Evolutionary conservation across 2,888 invertebrate species (phyloP).

Genomic region (Rotaria sp.): DNA sequence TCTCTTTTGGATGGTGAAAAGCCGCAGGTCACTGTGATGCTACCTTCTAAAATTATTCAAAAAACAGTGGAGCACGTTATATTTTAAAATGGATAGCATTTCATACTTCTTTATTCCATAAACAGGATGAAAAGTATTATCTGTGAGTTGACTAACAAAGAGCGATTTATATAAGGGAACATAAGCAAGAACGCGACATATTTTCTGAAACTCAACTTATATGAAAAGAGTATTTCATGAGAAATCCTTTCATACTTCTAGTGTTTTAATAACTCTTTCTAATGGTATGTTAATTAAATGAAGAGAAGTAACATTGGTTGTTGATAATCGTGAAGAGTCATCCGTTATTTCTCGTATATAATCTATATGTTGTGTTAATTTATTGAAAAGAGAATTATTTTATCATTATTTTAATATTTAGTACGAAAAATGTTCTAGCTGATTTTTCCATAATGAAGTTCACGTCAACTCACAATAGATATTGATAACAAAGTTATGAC

Average conservation of each 20-base stretch:
- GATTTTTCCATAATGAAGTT: too few species aligned
- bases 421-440: too few species aligned
- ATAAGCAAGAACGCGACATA: conserved; percentile 72
- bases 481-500: too few species aligned
- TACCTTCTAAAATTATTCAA: too few species aligned
- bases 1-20: too few species aligned
- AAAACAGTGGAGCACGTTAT: too few species aligned
- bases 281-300: not conserved
- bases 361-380: not conserved
- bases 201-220: conserved; percentile 54
- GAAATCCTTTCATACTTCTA: not conserved
- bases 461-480: too few species aligned
- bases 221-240: not conserved
- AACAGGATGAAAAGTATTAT: conserved; percentile 65
- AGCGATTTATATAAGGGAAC: conserved; percentile 60
- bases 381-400: too few species aligned
- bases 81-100: too few species aligned
- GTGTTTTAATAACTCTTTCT: not conserved
- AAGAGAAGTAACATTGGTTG: not conserved
- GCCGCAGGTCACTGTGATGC: too few species aligned
- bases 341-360: not conserved
- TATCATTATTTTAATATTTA: too few species aligned
- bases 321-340: not conserved
- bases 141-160: conserved; percentile 69
- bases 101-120: conserved; percentile 75